These are phyloP conservation scores for Petrolisthes manimaculis DNA, from an alignment of 2,888 invertebrate species.

Conservation along the genomic window DNA sequence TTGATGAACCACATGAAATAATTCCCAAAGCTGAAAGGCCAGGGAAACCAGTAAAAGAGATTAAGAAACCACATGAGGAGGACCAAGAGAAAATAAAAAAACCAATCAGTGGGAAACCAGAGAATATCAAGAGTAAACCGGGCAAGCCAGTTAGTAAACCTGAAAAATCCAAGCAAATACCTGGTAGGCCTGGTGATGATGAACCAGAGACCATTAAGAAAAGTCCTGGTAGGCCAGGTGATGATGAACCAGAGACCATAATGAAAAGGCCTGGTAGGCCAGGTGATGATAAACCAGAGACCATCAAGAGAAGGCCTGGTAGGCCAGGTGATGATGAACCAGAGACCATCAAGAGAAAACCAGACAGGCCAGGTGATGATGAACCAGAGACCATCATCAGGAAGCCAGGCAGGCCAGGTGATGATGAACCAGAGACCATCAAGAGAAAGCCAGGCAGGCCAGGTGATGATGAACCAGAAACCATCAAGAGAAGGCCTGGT, in stretches of 20 bases:
- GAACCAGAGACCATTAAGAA: slow-evolving; percentile 61
- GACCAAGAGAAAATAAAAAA: not conserved
- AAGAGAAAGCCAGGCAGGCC: slow-evolving; percentile 18
- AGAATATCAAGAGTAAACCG: not conserved
- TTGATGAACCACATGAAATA: not conserved
- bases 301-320: slow-evolving; percentile 13
- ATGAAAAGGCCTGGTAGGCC: slow-evolving; percentile 5
- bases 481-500: slow-evolving; percentile 4
- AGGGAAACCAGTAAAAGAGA: not conserved
- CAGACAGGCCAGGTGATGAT: slow-evolving; percentile 14
- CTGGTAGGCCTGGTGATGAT: slow-evolving; percentile 20
- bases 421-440: slow-evolving; percentile 29
- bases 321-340: slow-evolving; percentile 30
- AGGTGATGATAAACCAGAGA: slow-evolving; percentile 24
- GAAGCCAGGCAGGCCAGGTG: not conserved
- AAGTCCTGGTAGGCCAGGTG: slow-evolving; percentile 48
- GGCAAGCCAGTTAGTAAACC: slow-evolving; percentile 6
- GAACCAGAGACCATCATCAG: slow-evolving; percentile 28
- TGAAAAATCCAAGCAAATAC: not conserved
- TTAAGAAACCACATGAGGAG: not conserved
- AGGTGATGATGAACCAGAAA: slow-evolving; percentile 27
- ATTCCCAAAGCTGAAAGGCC: not conserved
- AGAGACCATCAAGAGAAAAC: slow-evolving; percentile 8
- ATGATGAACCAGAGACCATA: slow-evolving; percentile 20
- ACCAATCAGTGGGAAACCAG: not conserved